phyloP scores from a whole-genome alignment of 2,113 vertebrate genomes.

The Glaucidium brasilianum region DNA sequence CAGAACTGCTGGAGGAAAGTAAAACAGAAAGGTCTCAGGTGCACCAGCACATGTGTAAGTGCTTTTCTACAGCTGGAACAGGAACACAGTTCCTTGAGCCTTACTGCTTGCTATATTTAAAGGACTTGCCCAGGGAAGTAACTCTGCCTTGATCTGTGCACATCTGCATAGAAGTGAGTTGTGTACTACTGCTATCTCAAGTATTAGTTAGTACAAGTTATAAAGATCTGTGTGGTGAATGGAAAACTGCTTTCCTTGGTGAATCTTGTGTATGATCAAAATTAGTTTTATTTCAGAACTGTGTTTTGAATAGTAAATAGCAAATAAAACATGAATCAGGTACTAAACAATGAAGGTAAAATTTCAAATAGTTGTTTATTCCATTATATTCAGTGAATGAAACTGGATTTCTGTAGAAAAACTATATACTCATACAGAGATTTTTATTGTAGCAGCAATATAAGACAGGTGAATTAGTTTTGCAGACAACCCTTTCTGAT shows the following conservation, averaged over 20 bases:
- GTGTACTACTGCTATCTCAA: neutral
- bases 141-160: neutral
- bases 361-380: neutral
- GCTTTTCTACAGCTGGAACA: neutral
- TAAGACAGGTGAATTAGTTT: neutral
- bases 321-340: neutral
- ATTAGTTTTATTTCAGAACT: neutral
- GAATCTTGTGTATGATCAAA: neutral
- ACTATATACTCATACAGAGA: neutral
- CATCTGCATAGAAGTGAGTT: neutral
- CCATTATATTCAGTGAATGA: neutral
- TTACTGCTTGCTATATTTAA: neutral
- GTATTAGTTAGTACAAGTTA: neutral
- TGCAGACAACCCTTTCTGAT: neutral
- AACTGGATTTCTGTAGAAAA: neutral
- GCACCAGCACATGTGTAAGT: fast-evolving
- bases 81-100: neutral
- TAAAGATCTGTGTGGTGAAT: neutral
- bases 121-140: neutral
- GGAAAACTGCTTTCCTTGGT: neutral
- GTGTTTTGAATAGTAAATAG: neutral
- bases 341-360: neutral
- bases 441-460: neutral
- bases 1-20: neutral
- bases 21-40: neutral